Percentiles rank a stretch among this genome's conserved stretches.
Conservation (phyloP, 2,888 invertebrate species). For the Brachyopa scutellaris region DNA sequence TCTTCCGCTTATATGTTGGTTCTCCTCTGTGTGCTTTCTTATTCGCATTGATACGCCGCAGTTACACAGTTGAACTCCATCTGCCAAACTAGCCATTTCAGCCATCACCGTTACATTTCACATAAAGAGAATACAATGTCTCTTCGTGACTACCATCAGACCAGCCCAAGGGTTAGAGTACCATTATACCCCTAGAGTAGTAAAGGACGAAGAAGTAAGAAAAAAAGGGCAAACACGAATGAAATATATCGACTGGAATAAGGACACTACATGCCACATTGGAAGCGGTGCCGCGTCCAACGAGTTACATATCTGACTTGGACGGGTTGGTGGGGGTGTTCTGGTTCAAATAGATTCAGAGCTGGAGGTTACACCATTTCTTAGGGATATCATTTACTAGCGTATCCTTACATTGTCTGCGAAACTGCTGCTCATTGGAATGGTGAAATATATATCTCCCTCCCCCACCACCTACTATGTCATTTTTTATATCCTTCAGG, state of each 20-base stretch:
- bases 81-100: slow-evolving; percentile 43
- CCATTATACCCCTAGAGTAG: slow-evolving; percentile 11
- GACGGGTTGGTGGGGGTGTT: background rate
- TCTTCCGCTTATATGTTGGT: no score
- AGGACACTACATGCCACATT: slow-evolving; percentile 67
- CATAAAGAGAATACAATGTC: slow-evolving; percentile 66
- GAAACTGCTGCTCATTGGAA: slow-evolving; percentile 58
- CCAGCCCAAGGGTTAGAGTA: slow-evolving; percentile 39
- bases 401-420: slow-evolving; percentile 66
- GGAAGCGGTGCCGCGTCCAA: slow-evolving; percentile 38
- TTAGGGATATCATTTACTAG: slow-evolving; percentile 65
- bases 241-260: slow-evolving; percentile 72
- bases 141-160: slow-evolving; percentile 63
- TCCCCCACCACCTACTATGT: background rate
- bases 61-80: slow-evolving; percentile 54
- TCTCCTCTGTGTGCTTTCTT: background rate
- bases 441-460: slow-evolving; percentile 35
- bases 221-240: slow-evolving; percentile 51
- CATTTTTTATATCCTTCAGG: slow-evolving; percentile 54
- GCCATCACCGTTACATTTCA: slow-evolving; percentile 44
- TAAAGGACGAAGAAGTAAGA: background rate
- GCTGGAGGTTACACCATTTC: slow-evolving; percentile 57
- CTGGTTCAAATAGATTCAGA: slow-evolving; percentile 39
- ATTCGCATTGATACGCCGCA: slow-evolving; percentile 55
- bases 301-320: background rate